Evolutionary conservation across 30 jellyfish, hydroid and myxozoan genomes (phyloP).

Genomic region (Aurelia aurita): DNA sequence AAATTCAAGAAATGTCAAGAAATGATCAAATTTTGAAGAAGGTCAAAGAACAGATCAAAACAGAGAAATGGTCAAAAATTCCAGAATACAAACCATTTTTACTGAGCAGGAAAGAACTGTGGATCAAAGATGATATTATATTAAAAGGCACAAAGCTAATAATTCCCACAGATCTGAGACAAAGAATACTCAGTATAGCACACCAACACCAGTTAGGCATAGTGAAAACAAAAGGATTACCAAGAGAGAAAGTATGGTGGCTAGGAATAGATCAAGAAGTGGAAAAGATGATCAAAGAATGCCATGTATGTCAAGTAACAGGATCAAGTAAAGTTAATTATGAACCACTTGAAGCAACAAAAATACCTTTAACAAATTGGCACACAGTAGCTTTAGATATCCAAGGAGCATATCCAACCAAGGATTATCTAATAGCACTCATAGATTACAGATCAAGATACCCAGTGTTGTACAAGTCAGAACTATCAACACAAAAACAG

Average conservation of each 20-base stretch:
- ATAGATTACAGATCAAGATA: slow-evolving; percentile 47
- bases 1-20: slow-evolving; percentile 11
- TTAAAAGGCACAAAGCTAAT: slow-evolving; percentile 48
- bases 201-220: slow-evolving; percentile 62
- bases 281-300: slow-evolving; percentile 38
- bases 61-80: slow-evolving; percentile 31
- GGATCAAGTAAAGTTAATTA: slow-evolving; percentile 42
- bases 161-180: slow-evolving; percentile 42
- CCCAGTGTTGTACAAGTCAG: slow-evolving; percentile 55
- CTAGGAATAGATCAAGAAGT: slow-evolving; percentile 52
- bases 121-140: slow-evolving; percentile 29
- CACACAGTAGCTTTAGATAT: slow-evolving; percentile 49
- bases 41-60: slow-evolving; percentile 19
- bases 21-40: slow-evolving; percentile 11
- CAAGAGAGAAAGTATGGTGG: slow-evolving; percentile 47
- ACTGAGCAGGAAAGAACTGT: slow-evolving; percentile 15
- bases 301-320: slow-evolving; percentile 50
- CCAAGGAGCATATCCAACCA: slow-evolving; percentile 57
- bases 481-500: slow-evolving; percentile 24
- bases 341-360: slow-evolving; percentile 52
- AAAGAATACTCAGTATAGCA: slow-evolving; percentile 34
- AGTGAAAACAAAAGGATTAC: slow-evolving; percentile 27
- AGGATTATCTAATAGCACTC: slow-evolving; percentile 27
- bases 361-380: slow-evolving; percentile 44
- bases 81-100: slow-evolving; percentile 18